Evolutionary conservation across 2,888 invertebrate genomes (phyloP).

Genomic region (Spilosoma lubricipeda): DNA sequence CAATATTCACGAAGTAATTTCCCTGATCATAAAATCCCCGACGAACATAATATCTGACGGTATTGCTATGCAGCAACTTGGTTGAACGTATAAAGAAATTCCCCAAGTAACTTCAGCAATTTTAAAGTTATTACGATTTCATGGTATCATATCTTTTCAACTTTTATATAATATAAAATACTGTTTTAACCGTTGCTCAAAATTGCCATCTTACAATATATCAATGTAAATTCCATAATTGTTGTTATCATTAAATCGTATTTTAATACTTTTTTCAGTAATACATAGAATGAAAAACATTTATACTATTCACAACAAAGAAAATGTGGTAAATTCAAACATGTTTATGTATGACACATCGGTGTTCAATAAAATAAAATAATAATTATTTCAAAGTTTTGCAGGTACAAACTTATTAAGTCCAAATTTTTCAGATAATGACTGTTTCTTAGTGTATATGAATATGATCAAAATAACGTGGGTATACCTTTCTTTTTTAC

Average conservation of each 20-base stretch:
- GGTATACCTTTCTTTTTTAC: no score
- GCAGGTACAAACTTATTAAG: neutral
- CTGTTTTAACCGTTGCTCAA: neutral
- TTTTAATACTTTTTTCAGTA: neutral
- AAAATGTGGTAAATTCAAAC: no score
- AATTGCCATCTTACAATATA: neutral
- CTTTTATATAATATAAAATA: slow-evolving; percentile 30
- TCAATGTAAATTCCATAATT: neutral
- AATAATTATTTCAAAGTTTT: neutral
- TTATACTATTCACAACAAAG: no score
- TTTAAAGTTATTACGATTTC: slow-evolving; percentile 35
- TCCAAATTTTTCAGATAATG: no score
- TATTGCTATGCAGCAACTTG: slow-evolving; percentile 48
- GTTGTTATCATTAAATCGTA: neutral
- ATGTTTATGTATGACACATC: no score
- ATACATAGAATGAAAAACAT: no score
- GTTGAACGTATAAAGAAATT: slow-evolving; percentile 47
- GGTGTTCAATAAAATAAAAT: no score
- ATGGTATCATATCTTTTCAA: slow-evolving; percentile 20
- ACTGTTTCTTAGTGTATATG: no score
- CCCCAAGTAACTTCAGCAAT: slow-evolving; percentile 51
- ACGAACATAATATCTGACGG: slow-evolving; percentile 34
- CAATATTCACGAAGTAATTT: slow-evolving; percentile 55
- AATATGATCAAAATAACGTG: no score
- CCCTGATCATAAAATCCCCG: slow-evolving; percentile 46